Base-by-base conservation (phyloP, 23 tunicate species). In the Diplosoma virens region DNA sequence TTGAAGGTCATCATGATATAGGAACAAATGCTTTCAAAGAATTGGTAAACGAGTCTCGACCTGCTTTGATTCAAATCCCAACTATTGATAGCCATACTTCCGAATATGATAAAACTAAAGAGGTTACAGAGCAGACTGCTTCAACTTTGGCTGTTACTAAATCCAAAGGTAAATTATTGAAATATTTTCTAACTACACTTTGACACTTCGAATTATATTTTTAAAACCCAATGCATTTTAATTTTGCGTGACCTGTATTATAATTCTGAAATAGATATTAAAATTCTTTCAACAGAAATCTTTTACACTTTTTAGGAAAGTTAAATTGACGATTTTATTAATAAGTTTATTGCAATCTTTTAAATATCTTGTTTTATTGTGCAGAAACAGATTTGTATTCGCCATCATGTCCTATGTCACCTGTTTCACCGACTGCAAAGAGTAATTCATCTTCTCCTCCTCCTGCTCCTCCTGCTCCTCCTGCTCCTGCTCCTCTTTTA, bases 381-480 rank as follows among this genome's bases (percentile, higher is more conserved):
- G 18, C 25, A 68, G 75, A 35, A 3, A 7, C 67, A 23, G 79
- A 81, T 7, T 29, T 81, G 24, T 81, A 71, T 63, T 81, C 86
- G 16, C 86, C 86, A 71, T 81, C 86, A 0, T 59, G 79, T 27
- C 86, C 86, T 21, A 81, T 81, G 68, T 50, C 84, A 3, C 84
- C 77, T 0, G 59, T 27, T 33, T 59, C 68, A 1, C 61, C 75
- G 1, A 61, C 25, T 1, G 26, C 14, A 9, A 68, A 68, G 37
- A 64, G 18, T 25, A n/a, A n/a, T n/a, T n/a, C n/a, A n/a, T n/a
- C n/a, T n/a, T n/a, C n/a, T n/a, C n/a, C 36, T 23, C 71, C 81
- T 29, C 28, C 24, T 1, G 29, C 81, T 21, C n/a, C n/a, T n/a
- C n/a, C n/a, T n/a, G n/a, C n/a, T n/a, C n/a, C n/a, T n/a, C 71